Base-by-base conservation (phyloP, 2,888 invertebrate genomes). In the Dasysyrphus tricinctus region DNA sequence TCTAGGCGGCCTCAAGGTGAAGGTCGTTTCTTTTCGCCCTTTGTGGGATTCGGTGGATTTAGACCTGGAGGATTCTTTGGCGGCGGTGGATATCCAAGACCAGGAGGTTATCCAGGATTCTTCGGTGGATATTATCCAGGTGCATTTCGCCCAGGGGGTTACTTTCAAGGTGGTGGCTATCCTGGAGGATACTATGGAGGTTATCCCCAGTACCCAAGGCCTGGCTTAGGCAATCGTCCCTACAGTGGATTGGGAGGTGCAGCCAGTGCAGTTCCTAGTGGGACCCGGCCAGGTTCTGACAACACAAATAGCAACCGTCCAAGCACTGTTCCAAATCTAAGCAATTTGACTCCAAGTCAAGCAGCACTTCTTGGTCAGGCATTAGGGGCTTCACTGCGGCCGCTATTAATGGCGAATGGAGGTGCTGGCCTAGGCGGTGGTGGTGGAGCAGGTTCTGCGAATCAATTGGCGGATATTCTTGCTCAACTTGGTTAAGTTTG, bases 391-490 rank as follows among this genome's bases (percentile, higher is more conserved):
- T 37, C 57, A 9, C 39, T 84, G 12, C 44, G 76, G 8, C 76
- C 76, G 11, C 54, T 82, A 4, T 47, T 83, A 24, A 69, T 44
- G 11, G 69, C 63, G 3, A 69, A 57, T 12, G 54, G 65, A 12
- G 73, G 56, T 11, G 83, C 85, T 5, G 89, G 73, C 11, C 89
- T 88, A 75, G 49, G 42, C 11, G 19, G 19, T 49, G 83, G 69
- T 8, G 47, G 6, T 12, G 63, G 54, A 5, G 73, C 57, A 8
- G 83, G 42, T 14, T 88, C 83, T 11, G 51, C 88, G 0, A 89
- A 89, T 65, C 83, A n/a, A 88, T 76, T 42, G 57, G 89, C 89
- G 0, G 89, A 88, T 3, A 88, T 80, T 54, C 63, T 78, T 7
- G 88, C 34, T 5, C 87, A 76, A 7, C 49, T 84, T 34, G 84